Percentiles rank a stretch among this genome's conserved stretches.
phyloP scores from a whole-genome alignment of 2,113 vertebrate genomes.

The Melospiza melodia region DNA sequence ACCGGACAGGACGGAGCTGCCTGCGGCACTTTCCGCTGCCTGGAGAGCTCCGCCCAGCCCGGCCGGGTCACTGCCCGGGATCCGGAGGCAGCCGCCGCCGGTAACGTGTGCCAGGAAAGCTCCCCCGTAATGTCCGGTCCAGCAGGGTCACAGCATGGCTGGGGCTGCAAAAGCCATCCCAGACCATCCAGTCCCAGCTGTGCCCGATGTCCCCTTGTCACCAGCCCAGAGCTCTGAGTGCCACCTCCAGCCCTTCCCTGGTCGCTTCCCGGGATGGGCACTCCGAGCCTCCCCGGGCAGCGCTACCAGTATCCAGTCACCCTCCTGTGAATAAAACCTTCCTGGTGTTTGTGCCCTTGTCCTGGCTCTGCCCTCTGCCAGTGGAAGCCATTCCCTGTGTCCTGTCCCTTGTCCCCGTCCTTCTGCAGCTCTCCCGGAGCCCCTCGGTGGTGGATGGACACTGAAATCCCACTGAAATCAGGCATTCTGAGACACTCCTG shows the following conservation, averaged over 20 bases:
- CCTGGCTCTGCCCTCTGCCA: background rate
- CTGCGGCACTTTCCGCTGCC: background rate
- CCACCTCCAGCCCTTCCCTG: rapidly evolving
- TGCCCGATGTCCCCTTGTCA: background rate
- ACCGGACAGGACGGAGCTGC: background rate
- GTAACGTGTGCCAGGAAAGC: background rate
- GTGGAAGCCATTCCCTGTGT: background rate
- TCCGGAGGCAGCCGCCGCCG: background rate
- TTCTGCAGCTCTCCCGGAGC: background rate
- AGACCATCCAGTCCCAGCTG: rapidly evolving
- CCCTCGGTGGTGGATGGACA: background rate
- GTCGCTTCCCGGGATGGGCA: background rate
- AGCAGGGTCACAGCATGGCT: rapidly evolving
- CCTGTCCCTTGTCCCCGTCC: background rate
- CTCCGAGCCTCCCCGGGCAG: background rate
- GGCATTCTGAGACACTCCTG: rapidly evolving
- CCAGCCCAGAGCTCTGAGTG: background rate
- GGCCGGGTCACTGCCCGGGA: background rate
- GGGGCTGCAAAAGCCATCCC: background rate
- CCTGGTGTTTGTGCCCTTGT: background rate
- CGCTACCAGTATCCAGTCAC: background rate
- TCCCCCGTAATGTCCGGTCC: background rate
- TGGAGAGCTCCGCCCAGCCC: background rate
- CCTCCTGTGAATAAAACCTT: background rate
- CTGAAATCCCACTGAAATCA: rapidly evolving